Evolutionary conservation across 2,888 invertebrate species (phyloP), one percentile per base, ranked within the genome.

Genomic region (Lasioglossum figueresi): DNA sequence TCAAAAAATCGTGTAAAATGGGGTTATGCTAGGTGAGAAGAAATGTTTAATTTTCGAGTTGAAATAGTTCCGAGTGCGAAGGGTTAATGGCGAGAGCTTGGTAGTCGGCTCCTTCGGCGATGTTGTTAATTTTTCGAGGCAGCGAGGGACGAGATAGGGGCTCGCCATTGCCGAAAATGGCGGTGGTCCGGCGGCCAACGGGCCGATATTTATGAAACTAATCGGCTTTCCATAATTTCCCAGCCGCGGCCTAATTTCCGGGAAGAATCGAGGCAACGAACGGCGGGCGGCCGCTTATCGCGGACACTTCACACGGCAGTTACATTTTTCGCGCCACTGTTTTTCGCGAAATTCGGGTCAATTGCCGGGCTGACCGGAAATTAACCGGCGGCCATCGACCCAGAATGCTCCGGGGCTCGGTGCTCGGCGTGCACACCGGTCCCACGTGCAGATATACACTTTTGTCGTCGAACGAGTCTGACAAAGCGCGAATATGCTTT

Each of bases 221-320:
- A 83, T 83, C 83, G 83, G 83, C 73, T 83, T 48, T 76, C 63
- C 83, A 71, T 76, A 76, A 83, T 83, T 76, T 80, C 27, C 43
- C 76, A 63, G 48, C 31, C 56, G 23, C 68, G 40, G 12, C 68
- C 70, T 72, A 76, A 76, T 76, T 81, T 76, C 40, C 71, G 75
- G 48, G 23, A 71, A 63, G 71, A 83, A 76, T 76, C 81, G 83
- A 76, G 75, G 66, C 75, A 81, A 81, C 76, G 80, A 80, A 37
- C 40, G 75, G 59, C 40, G 52, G 37, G 31, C 75, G 31, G 72
- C 59, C 80, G 80, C 80, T 74, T 74, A 74, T 82, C 80, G 80
- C 56, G 37, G 10, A 56, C 73, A 43, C 5, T 82, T 52, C 74
- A 52, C 43, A 52, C 73, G 73, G 19, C 72, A 74, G 68, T 56